Conservation (phyloP, 2,888 invertebrate genomes). For the Pollenia amentaria region DNA sequence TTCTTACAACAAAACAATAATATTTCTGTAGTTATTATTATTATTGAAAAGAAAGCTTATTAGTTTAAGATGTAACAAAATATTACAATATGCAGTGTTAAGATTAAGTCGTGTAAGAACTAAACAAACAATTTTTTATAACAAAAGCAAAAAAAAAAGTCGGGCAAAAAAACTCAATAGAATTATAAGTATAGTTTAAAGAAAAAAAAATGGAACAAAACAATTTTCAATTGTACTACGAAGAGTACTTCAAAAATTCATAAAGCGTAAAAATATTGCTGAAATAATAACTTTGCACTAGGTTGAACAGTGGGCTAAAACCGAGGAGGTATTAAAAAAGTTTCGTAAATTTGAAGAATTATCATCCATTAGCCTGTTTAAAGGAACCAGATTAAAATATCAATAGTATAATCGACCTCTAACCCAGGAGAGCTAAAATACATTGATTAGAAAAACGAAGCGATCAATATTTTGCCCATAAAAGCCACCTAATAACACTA, state of each 20-base stretch:
- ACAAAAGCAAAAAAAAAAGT: neutral
- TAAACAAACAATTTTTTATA: constrained; percentile 57
- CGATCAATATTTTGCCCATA: too few relatives aligned
- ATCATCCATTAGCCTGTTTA: too few relatives aligned
- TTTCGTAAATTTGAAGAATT: too few relatives aligned
- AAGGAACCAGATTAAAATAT: too few relatives aligned
- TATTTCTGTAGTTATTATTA: constrained; percentile 44
- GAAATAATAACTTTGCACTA: constrained; percentile 11
- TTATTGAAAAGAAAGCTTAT: constrained; percentile 68
- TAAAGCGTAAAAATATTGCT: constrained; percentile 62
- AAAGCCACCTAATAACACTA: too few relatives aligned
- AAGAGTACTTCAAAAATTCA: constrained; percentile 59
- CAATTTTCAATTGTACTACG: constrained; percentile 32
- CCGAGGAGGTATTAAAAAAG: neutral
- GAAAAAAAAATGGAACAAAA: neutral
- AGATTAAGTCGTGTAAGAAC: constrained; percentile 64
- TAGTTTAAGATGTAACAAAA: constrained; percentile 62
- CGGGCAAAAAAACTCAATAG: constrained; percentile 5
- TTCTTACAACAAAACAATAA: neutral
- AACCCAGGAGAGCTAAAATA: too few relatives aligned
- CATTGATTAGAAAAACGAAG: too few relatives aligned
- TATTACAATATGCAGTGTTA: constrained; percentile 68
- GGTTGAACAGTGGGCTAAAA: neutral
- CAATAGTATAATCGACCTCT: too few relatives aligned
- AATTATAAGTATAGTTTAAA: constrained; percentile 21